Conservation (phyloP, 1,140 invertebrate genomes). For the Drosophila pallidifrons region DNA sequence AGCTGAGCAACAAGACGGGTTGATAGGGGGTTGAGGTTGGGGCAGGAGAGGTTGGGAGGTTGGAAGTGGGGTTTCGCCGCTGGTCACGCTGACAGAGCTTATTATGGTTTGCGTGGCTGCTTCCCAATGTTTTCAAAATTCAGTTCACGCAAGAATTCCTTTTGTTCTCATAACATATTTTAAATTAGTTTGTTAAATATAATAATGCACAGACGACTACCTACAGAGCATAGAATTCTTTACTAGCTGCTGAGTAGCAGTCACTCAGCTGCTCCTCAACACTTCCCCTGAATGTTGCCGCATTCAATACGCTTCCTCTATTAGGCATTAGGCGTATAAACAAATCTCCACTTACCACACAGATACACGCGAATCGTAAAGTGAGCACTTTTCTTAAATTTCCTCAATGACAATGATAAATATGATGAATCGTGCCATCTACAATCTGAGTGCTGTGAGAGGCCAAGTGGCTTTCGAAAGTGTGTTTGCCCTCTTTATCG, state of each 20-base stretch:
- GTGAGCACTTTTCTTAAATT: conserved; percentile 19
- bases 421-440: conserved; percentile 44
- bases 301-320: neutral
- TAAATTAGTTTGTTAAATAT: conserved; percentile 53
- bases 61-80: conserved; percentile 25
- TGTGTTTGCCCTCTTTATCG: conserved; percentile 23
- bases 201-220: conserved; percentile 1
- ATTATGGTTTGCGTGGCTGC: conserved; percentile 50
- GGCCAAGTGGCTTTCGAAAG: conserved; percentile 5
- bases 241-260: too few relatives aligned
- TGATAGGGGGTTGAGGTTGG: neutral
- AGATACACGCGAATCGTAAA: neutral
- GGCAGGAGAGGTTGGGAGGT: neutral
- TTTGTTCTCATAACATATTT: conserved; percentile 65
- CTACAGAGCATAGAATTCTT: neutral
- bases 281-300: neutral
- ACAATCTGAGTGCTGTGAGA: too few relatives aligned
- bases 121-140: conserved; percentile 57
- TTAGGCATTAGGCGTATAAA: conserved; percentile 6
- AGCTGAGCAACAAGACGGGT: conserved; percentile 6
- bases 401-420: conserved; percentile 38
- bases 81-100: conserved; percentile 66
- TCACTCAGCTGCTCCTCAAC: too few relatives aligned
- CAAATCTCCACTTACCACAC: conserved; percentile 20
- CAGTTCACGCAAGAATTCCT: conserved; percentile 61